Base-by-base conservation (phyloP, 2,113 vertebrate species). In the Pangasianodon hypophthalmus region DNA sequence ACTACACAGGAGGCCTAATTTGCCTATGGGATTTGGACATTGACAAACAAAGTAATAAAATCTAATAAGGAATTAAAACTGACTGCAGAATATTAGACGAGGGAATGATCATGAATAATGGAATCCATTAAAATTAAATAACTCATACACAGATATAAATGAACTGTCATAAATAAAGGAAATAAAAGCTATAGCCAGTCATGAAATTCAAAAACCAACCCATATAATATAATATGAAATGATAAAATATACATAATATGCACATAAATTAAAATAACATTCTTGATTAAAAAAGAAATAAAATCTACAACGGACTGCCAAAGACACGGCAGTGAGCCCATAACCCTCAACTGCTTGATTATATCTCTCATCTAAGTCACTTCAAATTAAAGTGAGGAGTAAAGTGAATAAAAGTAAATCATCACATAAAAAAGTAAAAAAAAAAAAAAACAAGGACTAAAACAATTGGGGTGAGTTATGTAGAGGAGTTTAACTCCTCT, bases 31-130 rank as follows among this genome's bases (percentile, higher is more conserved):
- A 10, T 5, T 82, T 32, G 50, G 79, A 56, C 32, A 54, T 54
- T 82, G 79, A 41, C 56, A 60, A 84, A 60, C 56, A 84, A 60
- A 84, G 54, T 44, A 60, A 60, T 84, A 84, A 84, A 84, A 60
- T 21, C 24, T 46, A 62, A 62, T 26, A 62, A 62, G 37, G 56
- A 84, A 62, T 62, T 84, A 26, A 84, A 84, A 44, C 37, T 3
- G 37, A 84, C 82, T 14, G 56, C 56, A 84, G 9, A 84, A 41
- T 32, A 37, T 41, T 83, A 83, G 14, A 83, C 54, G 24, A 83
- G 32, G 32, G 58, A 83, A 56, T 41, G n/a, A 58, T 83, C 32
- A 37, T 10, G n/a, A 83, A 84, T 60, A 24, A 84, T 84, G 37
- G 41, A 44, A 84, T 44, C 82, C 37, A 62, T 84, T 56, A 44